Evolutionary conservation across 2,888 invertebrate genomes (phyloP), one percentile per base, ranked within the genome.

Genomic region (Phania funesta): DNA sequence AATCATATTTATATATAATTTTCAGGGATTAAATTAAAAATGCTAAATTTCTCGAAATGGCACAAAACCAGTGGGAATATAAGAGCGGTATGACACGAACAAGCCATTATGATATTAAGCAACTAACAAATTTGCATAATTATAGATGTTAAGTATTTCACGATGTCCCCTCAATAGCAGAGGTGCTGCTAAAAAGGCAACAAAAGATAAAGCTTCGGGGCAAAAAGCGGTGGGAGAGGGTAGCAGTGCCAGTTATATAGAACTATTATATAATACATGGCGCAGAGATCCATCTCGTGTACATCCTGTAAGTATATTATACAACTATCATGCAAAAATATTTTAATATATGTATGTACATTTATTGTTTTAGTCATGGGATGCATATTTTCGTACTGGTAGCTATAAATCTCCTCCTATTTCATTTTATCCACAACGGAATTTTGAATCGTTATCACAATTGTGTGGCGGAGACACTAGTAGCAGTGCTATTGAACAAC

Each of bases 261-360:
- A 99, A 92, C 98, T 99, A 91, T 99, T 99, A 98, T 99, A 98
- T 92, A 96, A 97, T 91, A 93, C 97, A 58, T 99, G 99, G 99
- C 93, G 97, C 83, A 94, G 95, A 85, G 97, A 99, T 92, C 98
- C 99, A 68, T 94, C 94, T 88, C 97, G 97, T 89, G 99, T 99
- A 54, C 99, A 99, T 91, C 95, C 96, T 90, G 98, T 98, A 91
- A 94, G 95, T 94, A 22, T 35, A 13, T 29, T 38, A 20, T 46
- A 46, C 48, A 13, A 48, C 64, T 22, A 24, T 9, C 20, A 18
- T 11, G 54, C 11, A 3, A 0, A 16, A 32, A 32, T 20, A 8
- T 22, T 29, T 24, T 73, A 58, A 26, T 35, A 18, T 26, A n/a
- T 9, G 6, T 29, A 29, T 52, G 11, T 46, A 24, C 22, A 22